These are phyloP conservation scores for Pao palembangensis DNA, from an alignment of 2,113 vertebrate genomes.

Conservation along the genomic window DNA sequence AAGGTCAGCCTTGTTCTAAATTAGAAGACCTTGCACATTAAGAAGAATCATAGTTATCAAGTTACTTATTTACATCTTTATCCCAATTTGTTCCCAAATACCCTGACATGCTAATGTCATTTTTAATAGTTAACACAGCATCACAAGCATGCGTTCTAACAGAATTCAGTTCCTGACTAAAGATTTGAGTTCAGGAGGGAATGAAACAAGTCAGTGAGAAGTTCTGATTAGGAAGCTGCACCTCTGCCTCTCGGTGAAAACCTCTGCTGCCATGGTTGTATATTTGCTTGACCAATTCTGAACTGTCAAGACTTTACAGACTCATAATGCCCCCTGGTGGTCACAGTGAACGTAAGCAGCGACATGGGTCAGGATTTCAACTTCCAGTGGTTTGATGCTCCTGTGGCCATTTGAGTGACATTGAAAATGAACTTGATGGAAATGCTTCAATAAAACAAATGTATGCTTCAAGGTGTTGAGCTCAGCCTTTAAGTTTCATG, in stretches of 20 bases:
- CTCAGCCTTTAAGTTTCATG: slow-evolving; percentile 57
- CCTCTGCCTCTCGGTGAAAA: too few species aligned
- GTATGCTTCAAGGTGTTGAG: slow-evolving; percentile 40
- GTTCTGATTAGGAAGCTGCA: not conserved
- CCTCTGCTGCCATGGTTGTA: too few species aligned
- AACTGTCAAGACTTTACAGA: not conserved
- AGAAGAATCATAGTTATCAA: too few species aligned
- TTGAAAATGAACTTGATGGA: not conserved
- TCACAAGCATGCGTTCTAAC: too few species aligned
- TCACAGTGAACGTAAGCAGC: slow-evolving; percentile 30
- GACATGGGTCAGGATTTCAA: slow-evolving; percentile 28
- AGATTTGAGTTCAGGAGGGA: not conserved
- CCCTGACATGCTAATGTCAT: too few species aligned
- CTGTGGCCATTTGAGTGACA: not conserved
- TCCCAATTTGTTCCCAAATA: too few species aligned
- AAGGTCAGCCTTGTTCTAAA: too few species aligned
- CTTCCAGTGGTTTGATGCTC: slow-evolving; percentile 6
- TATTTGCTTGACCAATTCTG: too few species aligned
- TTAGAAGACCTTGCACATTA: too few species aligned
- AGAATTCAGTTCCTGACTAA: too few species aligned
- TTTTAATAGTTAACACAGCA: too few species aligned
- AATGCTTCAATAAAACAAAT: not conserved
- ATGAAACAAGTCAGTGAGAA: slow-evolving; percentile 6
- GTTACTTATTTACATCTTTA: too few species aligned
- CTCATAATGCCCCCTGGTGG: slow-evolving; percentile 47